Percentiles rank a stretch among this genome's conserved stretches.
Conservation (phyloP, 2,888 invertebrate species). For the Amphipoea oculea region DNA sequence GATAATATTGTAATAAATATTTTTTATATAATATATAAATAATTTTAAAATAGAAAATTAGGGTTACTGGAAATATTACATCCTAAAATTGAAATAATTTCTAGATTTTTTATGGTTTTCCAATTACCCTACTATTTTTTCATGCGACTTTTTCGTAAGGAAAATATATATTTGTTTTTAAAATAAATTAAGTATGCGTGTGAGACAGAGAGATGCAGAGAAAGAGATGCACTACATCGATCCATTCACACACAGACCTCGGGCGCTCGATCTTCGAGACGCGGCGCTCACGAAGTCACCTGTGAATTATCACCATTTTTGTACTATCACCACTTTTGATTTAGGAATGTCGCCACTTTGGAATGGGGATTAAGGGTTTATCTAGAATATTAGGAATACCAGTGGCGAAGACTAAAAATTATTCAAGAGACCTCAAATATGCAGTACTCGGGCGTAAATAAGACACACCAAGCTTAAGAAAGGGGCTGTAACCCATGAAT, state of each 20-base stretch:
- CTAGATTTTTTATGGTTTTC: conserved; percentile 18
- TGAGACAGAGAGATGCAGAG: conserved; percentile 87
- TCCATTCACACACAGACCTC: conserved; percentile 89
- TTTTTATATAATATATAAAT: conserved; percentile 2
- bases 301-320: conserved; percentile 84
- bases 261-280: conserved; percentile 82
- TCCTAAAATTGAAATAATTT: conserved; percentile 39
- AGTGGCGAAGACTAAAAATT: not conserved
- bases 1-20: conserved; percentile 42
- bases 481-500: no score
- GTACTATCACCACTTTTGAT: conserved; percentile 63
- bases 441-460: not conserved
- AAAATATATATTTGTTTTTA: conserved; percentile 51
- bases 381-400: not conserved
- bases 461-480: not conserved
- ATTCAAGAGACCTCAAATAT: not conserved
- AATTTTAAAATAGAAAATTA: conserved; percentile 55
- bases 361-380: conserved; percentile 36
- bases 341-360: conserved; percentile 7
- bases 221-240: conserved; percentile 89
- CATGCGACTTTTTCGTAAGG: conserved; percentile 60
- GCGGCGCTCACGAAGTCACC: conserved; percentile 90
- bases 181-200: conserved; percentile 80
- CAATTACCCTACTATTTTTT: conserved; percentile 57
- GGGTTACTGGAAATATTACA: conserved; percentile 66